phyloP scores from a whole-genome alignment of 2,797 vertebrate genomes.

The Ceryle rudis region DNA sequence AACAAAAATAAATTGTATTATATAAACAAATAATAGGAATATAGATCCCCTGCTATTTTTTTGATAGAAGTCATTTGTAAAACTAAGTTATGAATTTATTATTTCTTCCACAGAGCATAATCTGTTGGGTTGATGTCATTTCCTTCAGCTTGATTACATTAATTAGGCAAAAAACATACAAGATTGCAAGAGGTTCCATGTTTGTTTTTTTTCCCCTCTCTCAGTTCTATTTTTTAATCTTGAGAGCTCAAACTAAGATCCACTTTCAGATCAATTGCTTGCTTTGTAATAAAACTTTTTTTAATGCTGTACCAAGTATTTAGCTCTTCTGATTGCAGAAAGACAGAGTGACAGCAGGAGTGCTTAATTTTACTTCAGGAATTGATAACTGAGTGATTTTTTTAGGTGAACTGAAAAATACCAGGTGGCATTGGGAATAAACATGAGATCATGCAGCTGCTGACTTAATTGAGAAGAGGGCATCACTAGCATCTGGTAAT shows the following conservation, averaged over 20 bases:
- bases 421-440: constrained; percentile 56
- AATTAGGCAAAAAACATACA: constrained; percentile 75
- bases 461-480: background rate
- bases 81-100: background rate
- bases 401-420: constrained; percentile 53
- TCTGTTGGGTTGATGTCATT: constrained; percentile 78
- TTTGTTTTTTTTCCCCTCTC: background rate
- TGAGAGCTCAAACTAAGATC: background rate
- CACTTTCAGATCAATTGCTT: background rate
- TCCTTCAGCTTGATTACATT: constrained; percentile 85
- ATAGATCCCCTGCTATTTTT: background rate
- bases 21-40: background rate
- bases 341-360: constrained; percentile 56
- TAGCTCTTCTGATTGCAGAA: constrained; percentile 54
- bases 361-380: constrained; percentile 63
- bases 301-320: background rate
- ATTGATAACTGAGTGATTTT: constrained; percentile 59
- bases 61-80: background rate
- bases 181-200: constrained; percentile 19
- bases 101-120: background rate
- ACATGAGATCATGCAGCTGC: constrained; percentile 54
- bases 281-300: background rate
- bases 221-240: background rate
- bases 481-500: background rate
- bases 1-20: background rate